Base-by-base conservation (phyloP, 1,140 invertebrate genomes). In the Hydropsyche tenuis region DNA sequence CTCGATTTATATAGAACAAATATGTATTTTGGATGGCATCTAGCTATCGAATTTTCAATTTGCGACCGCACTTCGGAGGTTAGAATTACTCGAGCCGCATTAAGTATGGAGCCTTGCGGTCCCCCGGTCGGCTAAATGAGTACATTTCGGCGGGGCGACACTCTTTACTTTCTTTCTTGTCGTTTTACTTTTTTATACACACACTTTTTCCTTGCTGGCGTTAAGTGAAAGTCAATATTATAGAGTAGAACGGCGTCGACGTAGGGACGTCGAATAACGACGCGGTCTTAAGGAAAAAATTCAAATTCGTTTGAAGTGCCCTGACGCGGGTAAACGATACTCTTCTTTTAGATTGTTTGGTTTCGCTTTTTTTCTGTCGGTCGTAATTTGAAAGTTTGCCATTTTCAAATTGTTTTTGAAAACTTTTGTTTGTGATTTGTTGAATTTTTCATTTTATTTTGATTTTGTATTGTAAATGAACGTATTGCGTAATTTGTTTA, bases 211-310 rank as follows among this genome's bases (percentile, higher is more conserved):
- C 30, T 37, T 37, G 3, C 9, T 37, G 3, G 30, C 30, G 30
- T 37, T 53, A 53, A 53, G 48, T 53, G 48, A 53, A 53, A 53
- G 48, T 53, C 48, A 53, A 53, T 53, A 53, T 53, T 18, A 20
- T 37, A 37, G n/a, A 46, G 11, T 16, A 16, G 18, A 46, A n/a
- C 16, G 45, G 18, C 45, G 12, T 46, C 45, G 45, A 4, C 45
- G 11, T 53, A 18, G 48, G 18, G 48, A 16, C 45, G 48, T 20
- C 48, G 48, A 53, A 53, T 46, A 46, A 46, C 16, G 48, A 18
- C 48, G 30, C 3, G 20, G 16, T 16, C 16, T 14, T 6, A 4
- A 20, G 48, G 1, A 18, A 53, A 53, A 53, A 53, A 53, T 4
- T 37, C 30, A 53, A 53, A 53, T 18, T 53, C 48, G 14, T 53